Percentiles rank a stretch among this genome's conserved stretches.
These are phyloP conservation scores for Panonychus citri DNA, from an alignment of 1,140 invertebrate species.

Conservation along the genomic window DNA sequence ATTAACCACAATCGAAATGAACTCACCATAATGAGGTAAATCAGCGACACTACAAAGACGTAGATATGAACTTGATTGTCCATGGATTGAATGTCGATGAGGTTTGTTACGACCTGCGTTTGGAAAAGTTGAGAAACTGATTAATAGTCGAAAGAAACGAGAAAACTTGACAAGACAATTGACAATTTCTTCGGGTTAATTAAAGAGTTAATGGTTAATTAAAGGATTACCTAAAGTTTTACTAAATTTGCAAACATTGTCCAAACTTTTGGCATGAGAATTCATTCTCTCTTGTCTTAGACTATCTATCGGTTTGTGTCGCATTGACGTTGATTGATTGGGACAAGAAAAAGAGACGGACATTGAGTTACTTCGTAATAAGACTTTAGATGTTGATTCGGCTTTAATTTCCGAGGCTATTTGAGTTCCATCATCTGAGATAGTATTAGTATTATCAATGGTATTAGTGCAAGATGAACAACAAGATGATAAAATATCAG, in stretches of 20 bases:
- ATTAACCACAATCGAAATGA: slow-evolving; percentile 10
- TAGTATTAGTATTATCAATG: too few species aligned
- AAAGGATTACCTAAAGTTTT: slow-evolving; percentile 1
- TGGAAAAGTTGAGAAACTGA: background rate
- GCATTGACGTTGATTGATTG: background rate
- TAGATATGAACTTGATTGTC: slow-evolving; percentile 74
- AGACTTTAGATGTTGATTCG: too few species aligned
- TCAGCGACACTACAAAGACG: slow-evolving; percentile 21
- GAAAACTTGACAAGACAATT: too few species aligned
- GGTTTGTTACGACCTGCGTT: slow-evolving; percentile 25
- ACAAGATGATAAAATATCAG: too few species aligned
- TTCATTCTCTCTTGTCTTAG: slow-evolving; percentile 11
- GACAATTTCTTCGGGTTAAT: too few species aligned
- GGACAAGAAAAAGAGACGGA: background rate
- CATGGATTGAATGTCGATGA: slow-evolving; percentile 74
- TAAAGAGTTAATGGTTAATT: background rate
- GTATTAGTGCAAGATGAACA: too few species aligned
- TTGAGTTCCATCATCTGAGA: too few species aligned
- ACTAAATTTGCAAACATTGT: slow-evolving; percentile 13
- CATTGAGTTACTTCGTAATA: background rate
- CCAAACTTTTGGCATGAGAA: slow-evolving; percentile 15
- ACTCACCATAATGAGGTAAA: slow-evolving; percentile 22
- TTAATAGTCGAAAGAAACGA: background rate
- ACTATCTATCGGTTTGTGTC: background rate
- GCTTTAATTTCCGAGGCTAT: too few species aligned